Conservation (phyloP, 2,888 invertebrate genomes). For the Plebejus melissa region DNA sequence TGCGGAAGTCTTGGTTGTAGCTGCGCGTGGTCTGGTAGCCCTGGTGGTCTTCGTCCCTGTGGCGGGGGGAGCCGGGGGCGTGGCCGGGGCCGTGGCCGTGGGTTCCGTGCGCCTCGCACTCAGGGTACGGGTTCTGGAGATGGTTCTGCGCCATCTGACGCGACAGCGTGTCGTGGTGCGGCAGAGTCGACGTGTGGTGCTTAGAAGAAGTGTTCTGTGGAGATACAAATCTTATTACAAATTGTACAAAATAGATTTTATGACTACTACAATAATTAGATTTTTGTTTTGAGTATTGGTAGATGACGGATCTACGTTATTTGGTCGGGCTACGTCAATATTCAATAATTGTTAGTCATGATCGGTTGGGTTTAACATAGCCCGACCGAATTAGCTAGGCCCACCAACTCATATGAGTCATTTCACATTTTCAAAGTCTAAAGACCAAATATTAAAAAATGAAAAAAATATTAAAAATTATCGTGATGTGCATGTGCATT, state of each 20-base stretch:
- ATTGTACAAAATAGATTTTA: not conserved
- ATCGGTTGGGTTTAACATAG: too few species aligned
- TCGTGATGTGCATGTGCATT: not conserved
- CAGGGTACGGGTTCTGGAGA: conserved; percentile 76
- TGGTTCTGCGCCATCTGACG: conserved; percentile 71
- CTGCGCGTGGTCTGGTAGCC: conserved; percentile 70
- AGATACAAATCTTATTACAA: conserved; percentile 31
- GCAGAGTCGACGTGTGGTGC: conserved; percentile 83
- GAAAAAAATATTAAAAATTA: not conserved
- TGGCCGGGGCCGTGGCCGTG: conserved; percentile 63
- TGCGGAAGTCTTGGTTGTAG: conserved; percentile 71
- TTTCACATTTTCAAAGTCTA: too few species aligned
- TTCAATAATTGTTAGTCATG: too few species aligned
- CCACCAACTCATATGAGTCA: not conserved
- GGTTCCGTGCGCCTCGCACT: conserved; percentile 61
- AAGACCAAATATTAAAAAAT: too few species aligned
- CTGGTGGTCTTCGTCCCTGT: conserved; percentile 70
- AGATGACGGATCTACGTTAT: not conserved
- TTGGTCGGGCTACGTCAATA: not conserved
- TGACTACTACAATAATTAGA: not conserved
- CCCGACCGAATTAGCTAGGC: not conserved
- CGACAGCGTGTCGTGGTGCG: conserved; percentile 80
- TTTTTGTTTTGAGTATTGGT: not conserved
- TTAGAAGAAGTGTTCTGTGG: conserved; percentile 92
- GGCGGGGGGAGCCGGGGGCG: conserved; percentile 69